A percentile compares a stretch with the other conserved stretches of the same genome.
Evolutionary conservation across 2,888 invertebrate species (phyloP).

Genomic region (Chrysina gloriosa): DNA sequence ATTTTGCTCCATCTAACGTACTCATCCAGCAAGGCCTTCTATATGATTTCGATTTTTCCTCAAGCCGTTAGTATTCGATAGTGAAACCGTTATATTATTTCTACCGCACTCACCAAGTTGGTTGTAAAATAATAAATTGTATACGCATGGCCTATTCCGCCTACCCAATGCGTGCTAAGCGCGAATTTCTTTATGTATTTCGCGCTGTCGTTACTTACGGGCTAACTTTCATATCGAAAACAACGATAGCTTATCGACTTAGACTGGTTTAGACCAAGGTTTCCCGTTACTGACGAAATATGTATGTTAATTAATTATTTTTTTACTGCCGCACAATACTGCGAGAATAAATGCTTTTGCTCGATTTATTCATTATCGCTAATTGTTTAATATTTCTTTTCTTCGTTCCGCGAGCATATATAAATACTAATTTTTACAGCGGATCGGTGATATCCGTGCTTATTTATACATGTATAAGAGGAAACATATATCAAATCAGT

Average conservation of each 20-base stretch:
- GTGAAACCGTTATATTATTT: slow-evolving; percentile 12
- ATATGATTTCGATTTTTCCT: background rate
- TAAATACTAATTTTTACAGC: slow-evolving; percentile 6
- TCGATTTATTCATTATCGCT: background rate
- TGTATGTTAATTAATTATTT: background rate
- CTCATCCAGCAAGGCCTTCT: background rate
- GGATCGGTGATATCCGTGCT: background rate
- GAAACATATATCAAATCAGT: background rate
- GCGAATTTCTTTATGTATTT: slow-evolving; percentile 11
- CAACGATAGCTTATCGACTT: background rate
- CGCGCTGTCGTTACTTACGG: background rate
- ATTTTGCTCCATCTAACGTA: slow-evolving; percentile 8
- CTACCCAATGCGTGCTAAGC: slow-evolving; percentile 16
- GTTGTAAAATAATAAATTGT: slow-evolving; percentile 32
- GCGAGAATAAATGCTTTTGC: background rate
- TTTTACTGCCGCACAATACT: background rate
- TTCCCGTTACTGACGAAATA: background rate
- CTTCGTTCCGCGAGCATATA: background rate
- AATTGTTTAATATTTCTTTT: slow-evolving; percentile 14
- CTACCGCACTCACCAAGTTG: slow-evolving; percentile 19
- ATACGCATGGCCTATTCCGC: slow-evolving; percentile 36
- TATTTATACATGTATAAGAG: background rate
- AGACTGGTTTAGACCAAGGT: slow-evolving; percentile 17
- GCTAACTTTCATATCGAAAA: slow-evolving; percentile 37
- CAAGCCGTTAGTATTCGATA: slow-evolving; percentile 22